Percentiles rank a stretch among this genome's conserved stretches.
phyloP scores from a whole-genome alignment of 1,140 invertebrate genomes.

The Capitella teleta region DNA sequence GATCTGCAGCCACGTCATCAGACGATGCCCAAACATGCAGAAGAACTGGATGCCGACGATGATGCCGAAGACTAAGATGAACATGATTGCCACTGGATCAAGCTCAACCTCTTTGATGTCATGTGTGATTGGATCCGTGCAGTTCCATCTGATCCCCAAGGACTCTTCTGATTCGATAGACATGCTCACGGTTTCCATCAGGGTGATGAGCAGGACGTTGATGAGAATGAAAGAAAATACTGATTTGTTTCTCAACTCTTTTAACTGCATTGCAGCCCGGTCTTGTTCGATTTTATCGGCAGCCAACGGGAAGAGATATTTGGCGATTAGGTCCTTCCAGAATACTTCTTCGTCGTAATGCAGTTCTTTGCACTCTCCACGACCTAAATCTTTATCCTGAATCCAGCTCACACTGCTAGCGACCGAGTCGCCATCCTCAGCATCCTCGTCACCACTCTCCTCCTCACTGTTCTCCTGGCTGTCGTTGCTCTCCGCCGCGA shows the following conservation, averaged over 20 bases:
- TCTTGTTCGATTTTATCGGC: slow-evolving; percentile 82
- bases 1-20: background rate
- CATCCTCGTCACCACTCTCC: background rate
- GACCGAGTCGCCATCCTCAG: background rate
- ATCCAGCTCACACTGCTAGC: background rate
- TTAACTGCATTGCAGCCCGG: slow-evolving; percentile 65
- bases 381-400: background rate
- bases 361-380: background rate
- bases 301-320: slow-evolving; percentile 87
- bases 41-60: background rate
- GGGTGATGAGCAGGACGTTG: slow-evolving; percentile 94
- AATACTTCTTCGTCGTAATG: slow-evolving; percentile 51
- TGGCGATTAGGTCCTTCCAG: slow-evolving; percentile 86
- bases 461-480: background rate
- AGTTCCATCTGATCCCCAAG: too few species aligned
- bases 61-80: background rate
- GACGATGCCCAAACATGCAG: too few species aligned
- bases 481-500: background rate
- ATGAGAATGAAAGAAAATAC: slow-evolving; percentile 96
- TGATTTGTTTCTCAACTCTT: slow-evolving; percentile 81
- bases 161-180: too few species aligned
- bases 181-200: too few species aligned
- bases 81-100: background rate
- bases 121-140: background rate
- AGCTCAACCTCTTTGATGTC: background rate